These are phyloP conservation scores for Polyommatus icarus DNA, from an alignment of 2,888 invertebrate genomes.

Conservation along the genomic window DNA sequence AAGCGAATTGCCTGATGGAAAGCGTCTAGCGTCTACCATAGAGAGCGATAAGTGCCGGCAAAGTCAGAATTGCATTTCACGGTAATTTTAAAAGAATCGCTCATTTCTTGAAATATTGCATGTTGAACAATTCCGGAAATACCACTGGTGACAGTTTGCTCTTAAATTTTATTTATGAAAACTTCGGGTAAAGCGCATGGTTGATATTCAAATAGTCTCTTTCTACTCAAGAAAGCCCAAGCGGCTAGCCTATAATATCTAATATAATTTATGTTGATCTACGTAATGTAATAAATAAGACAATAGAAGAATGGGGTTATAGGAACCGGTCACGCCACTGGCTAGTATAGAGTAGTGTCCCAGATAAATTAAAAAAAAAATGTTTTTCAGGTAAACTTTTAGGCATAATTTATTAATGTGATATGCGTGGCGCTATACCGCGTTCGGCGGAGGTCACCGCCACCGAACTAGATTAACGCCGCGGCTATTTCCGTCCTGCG, in stretches of 20 bases:
- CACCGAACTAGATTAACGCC: conserved; percentile 42
- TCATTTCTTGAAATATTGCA: background rate
- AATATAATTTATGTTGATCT: no score
- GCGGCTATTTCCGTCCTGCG: conserved; percentile 65
- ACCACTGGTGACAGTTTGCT: background rate
- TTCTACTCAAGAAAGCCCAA: no score
- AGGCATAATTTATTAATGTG: conserved; percentile 1
- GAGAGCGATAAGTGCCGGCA: no score
- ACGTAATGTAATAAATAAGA: no score
- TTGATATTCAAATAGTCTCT: no score
- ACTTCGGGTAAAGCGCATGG: background rate
- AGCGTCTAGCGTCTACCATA: no score
- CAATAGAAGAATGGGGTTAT: background rate
- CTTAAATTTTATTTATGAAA: background rate
- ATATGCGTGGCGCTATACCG: conserved; percentile 28
- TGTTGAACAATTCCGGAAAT: background rate
- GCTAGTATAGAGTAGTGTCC: background rate
- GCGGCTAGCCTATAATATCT: no score
- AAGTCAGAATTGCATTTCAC: no score
- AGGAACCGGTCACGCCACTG: background rate
- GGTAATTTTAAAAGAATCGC: no score
- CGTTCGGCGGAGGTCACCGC: conserved; percentile 27
- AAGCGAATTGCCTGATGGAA: background rate
- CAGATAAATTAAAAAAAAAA: background rate
- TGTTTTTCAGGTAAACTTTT: background rate